Conservation (phyloP, 2,113 vertebrate species). For the Lophochroa leadbeateri region DNA sequence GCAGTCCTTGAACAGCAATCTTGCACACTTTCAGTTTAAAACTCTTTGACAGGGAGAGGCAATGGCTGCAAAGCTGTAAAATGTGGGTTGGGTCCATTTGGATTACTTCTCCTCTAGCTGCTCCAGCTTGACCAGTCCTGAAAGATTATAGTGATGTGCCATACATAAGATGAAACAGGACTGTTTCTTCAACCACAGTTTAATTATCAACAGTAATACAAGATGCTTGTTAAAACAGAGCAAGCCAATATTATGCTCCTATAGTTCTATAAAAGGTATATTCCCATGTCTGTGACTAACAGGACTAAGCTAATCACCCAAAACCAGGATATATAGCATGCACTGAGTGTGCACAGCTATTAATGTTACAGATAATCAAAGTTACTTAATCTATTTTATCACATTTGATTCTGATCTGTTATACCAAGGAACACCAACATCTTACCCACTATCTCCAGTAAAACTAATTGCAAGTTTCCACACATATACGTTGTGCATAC, state of each 20-base stretch:
- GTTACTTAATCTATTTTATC: not conserved
- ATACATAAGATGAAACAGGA: not conserved
- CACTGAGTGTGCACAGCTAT: not conserved
- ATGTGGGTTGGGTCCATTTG: not conserved
- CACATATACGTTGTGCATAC: fast-evolving
- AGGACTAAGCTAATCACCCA: not conserved
- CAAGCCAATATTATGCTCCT: not conserved
- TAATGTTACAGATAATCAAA: not conserved
- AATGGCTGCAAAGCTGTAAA: not conserved
- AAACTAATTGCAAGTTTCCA: not conserved
- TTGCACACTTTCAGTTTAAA: not conserved
- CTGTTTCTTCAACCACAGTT: not conserved
- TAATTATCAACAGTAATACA: not conserved
- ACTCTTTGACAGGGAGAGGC: not conserved
- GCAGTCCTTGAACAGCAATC: not conserved
- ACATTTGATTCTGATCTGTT: not conserved
- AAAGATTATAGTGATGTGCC: not conserved
- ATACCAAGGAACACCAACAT: not conserved
- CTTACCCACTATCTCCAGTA: not conserved
- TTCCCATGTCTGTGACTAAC: not conserved
- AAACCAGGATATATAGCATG: not conserved
- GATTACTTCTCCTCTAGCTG: not conserved
- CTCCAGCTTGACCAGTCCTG: not conserved
- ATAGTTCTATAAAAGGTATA: not conserved
- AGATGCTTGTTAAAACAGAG: not conserved